phyloP scores from a whole-genome alignment of 2,113 vertebrate genomes.

The Daubentonia madagascariensis region DNA sequence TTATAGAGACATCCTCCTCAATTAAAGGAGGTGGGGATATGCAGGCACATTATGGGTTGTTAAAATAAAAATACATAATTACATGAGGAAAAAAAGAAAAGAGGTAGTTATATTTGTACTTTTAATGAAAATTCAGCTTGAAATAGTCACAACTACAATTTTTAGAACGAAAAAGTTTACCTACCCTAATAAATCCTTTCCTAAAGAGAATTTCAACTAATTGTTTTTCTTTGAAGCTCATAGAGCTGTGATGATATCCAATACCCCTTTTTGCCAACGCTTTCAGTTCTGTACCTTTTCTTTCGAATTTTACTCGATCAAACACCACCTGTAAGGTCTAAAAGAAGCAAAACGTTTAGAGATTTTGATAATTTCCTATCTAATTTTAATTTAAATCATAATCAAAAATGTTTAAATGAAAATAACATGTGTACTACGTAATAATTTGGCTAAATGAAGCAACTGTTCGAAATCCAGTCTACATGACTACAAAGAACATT shows the following conservation, averaged over 20 bases:
- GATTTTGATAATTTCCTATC: background rate
- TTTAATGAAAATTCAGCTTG: background rate
- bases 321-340: slow-evolving; percentile 78
- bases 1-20: background rate
- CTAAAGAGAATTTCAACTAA: slow-evolving; percentile 83
- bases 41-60: background rate
- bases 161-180: slow-evolving; percentile 41
- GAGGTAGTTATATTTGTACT: background rate
- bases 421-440: background rate
- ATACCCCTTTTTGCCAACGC: slow-evolving; percentile 75
- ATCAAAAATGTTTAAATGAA: background rate
- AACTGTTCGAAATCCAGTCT: background rate
- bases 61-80: background rate
- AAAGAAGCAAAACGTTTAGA: background rate
- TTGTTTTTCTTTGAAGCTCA: slow-evolving; percentile 61
- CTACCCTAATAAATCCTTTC: slow-evolving; percentile 81
- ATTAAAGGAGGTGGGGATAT: background rate
- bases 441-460: background rate
- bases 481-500: background rate
- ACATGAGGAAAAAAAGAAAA: background rate
- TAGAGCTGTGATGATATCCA: slow-evolving; percentile 78
- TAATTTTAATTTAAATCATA: slow-evolving; percentile 13
- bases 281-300: slow-evolving; percentile 48
- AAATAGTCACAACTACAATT: background rate
- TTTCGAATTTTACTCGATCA: slow-evolving; percentile 40